Evolutionary conservation across 1,140 invertebrate species (phyloP).

Genomic region (Thaumatotibia leucotreta): DNA sequence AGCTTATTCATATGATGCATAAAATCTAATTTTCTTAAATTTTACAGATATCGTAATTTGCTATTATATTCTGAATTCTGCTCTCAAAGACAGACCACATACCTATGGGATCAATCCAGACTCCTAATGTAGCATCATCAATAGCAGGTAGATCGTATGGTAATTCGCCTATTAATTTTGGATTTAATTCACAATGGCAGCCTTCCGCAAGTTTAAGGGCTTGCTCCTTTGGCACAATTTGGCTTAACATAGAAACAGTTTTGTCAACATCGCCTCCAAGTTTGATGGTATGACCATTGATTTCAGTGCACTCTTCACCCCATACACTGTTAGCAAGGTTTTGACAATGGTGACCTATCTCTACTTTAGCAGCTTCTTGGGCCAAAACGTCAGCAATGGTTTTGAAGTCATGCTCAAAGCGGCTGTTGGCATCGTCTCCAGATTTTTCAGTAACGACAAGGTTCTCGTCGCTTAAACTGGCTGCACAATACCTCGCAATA

Average conservation of each 20-base stretch:
- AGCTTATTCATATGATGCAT: too few species aligned
- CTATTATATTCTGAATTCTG: too few species aligned
- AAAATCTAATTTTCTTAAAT: too few species aligned
- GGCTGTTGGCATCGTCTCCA: constrained; percentile 80
- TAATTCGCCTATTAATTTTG: constrained; percentile 45
- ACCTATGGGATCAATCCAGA: constrained; percentile 99
- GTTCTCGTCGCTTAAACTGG: constrained; percentile 76
- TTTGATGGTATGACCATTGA: constrained; percentile 85
- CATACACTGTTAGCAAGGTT: constrained; percentile 82
- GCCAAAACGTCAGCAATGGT: constrained; percentile 89
- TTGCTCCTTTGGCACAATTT: constrained; percentile 82
- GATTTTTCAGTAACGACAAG: constrained; percentile 85
- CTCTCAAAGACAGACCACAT: constrained; percentile 28
- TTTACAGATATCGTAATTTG: too few species aligned
- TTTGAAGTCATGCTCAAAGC: constrained; percentile 88
- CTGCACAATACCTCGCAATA: constrained; percentile 85
- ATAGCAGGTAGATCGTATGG: constrained; percentile 66
- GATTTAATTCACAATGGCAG: constrained; percentile 81
- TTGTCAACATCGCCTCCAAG: constrained; percentile 79
- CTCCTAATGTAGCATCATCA: constrained; percentile 80
- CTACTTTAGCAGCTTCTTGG: constrained; percentile 84
- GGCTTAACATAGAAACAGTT: constrained; percentile 82
- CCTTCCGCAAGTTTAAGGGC: constrained; percentile 85
- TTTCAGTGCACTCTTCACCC: constrained; percentile 92
- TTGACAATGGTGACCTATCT: constrained; percentile 82